Evolutionary conservation across 2,888 invertebrate genomes (phyloP).

Genomic region (Drosophila planitibia): DNA sequence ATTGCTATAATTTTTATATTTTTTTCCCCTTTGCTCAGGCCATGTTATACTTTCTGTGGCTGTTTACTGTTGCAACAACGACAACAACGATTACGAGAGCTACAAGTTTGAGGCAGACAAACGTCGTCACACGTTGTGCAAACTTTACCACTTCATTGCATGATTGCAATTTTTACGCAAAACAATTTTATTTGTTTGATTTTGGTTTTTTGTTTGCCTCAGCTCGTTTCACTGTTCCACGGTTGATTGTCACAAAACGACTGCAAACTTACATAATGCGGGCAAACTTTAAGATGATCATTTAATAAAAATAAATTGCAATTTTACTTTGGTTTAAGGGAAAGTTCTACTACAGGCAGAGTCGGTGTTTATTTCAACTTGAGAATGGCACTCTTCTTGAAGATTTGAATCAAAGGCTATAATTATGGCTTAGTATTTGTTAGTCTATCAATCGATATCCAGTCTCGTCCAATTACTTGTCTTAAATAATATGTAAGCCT

Average conservation of each 20-base stretch:
- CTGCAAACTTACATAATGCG: slow-evolving; percentile 8
- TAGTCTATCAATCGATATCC: background rate
- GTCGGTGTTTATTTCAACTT: background rate
- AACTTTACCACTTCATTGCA: slow-evolving; percentile 79
- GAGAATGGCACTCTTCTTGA: background rate
- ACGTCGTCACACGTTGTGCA: slow-evolving; percentile 72
- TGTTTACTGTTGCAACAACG: slow-evolving; percentile 56
- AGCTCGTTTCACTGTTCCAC: slow-evolving; percentile 33
- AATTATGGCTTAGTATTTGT: background rate
- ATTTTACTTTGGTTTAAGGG: background rate
- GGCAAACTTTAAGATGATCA: slow-evolving; percentile 13
- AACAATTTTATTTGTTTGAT: slow-evolving; percentile 76
- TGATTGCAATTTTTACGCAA: slow-evolving; percentile 79
- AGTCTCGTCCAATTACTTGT: background rate
- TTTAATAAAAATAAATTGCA: slow-evolving; percentile 6
- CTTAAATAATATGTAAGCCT: background rate
- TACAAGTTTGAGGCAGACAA: slow-evolving; percentile 61
- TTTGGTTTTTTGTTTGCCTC: slow-evolving; percentile 44
- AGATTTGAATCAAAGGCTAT: background rate
- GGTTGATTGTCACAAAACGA: slow-evolving; percentile 44
- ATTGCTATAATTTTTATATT: slow-evolving; percentile 14
- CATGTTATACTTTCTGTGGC: slow-evolving; percentile 52
- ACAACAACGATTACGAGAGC: slow-evolving; percentile 38
- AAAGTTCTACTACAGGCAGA: background rate
- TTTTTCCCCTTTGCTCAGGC: slow-evolving; percentile 47